phyloP scores from a whole-genome alignment of 64 coral and sea anemone species.

The Stichodactyla helianthus region DNA sequence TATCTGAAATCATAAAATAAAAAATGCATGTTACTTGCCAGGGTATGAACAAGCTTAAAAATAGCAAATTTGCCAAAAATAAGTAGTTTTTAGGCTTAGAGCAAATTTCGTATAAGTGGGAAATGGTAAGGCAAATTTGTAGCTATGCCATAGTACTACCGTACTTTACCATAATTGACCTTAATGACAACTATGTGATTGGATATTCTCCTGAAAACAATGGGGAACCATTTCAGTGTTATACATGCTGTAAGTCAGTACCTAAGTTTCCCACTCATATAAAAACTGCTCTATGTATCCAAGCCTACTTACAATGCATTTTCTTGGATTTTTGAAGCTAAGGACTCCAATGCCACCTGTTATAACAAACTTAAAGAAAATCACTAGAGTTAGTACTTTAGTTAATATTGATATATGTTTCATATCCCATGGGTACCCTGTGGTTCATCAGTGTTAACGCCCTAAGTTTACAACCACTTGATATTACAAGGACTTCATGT shows the following conservation, averaged over 20 bases:
- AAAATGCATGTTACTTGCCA: background rate
- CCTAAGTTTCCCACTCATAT: background rate
- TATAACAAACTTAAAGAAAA: conserved; percentile 43
- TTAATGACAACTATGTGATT: no score
- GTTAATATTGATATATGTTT: background rate
- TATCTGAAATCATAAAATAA: conserved; percentile 30
- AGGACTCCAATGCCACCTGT: conserved; percentile 46
- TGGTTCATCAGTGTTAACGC: no score
- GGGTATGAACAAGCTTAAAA: no score
- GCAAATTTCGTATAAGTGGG: no score
- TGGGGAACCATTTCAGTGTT: background rate
- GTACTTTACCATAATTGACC: no score
- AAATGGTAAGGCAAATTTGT: no score
- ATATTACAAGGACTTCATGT: no score
- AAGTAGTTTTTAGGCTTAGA: no score
- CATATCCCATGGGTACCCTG: no score
- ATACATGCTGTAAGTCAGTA: background rate
- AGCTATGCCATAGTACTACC: no score
- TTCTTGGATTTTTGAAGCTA: conserved; percentile 57
- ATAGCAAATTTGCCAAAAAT: no score
- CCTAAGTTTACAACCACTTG: no score
- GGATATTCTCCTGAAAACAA: background rate
- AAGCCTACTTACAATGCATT: conserved; percentile 36
- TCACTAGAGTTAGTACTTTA: background rate
- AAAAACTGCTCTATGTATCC: background rate